phyloP scores from a whole-genome alignment of 1,140 invertebrate genomes.

The Hetaerina americana region DNA sequence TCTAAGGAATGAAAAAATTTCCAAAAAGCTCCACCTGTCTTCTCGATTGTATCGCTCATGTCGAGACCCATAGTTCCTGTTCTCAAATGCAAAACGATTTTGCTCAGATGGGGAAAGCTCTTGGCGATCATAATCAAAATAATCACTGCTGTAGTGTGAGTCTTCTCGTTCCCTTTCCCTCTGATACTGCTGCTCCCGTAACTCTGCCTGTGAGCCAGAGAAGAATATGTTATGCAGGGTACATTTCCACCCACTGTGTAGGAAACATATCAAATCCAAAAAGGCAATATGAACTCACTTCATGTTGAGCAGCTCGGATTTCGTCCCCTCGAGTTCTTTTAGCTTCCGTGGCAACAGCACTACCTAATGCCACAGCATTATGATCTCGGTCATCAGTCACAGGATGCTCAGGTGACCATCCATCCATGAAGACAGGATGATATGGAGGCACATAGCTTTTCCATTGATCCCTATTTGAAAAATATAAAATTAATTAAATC shows the following conservation, averaged over 20 bases:
- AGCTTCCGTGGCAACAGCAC: conserved; percentile 20
- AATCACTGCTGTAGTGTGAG: conserved; percentile 43
- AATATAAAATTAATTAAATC: too few relatives aligned
- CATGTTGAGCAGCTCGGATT: conserved; percentile 20
- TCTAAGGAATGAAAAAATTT: too few relatives aligned
- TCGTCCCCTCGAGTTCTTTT: conserved; percentile 22
- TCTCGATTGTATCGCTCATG: conserved; percentile 32
- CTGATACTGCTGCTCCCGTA: conserved; percentile 30
- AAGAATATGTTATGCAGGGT: background rate
- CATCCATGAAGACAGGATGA: conserved; percentile 88
- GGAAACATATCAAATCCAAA: background rate
- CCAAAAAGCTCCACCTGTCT: conserved; percentile 26
- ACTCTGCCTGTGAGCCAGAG: conserved; percentile 19
- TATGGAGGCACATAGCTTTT: conserved; percentile 72
- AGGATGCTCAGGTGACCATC: conserved; percentile 81
- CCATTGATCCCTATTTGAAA: conserved; percentile 67
- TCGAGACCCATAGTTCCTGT: conserved; percentile 31
- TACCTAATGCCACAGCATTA: conserved; percentile 20
- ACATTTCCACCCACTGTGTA: background rate
- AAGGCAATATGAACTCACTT: conserved; percentile 12
- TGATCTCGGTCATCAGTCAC: conserved; percentile 53
- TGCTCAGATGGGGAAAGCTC: conserved; percentile 30
- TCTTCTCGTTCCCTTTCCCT: conserved; percentile 29
- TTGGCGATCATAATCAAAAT: conserved; percentile 34
- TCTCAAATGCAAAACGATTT: conserved; percentile 32